These are phyloP conservation scores for Phalloptychus januarius DNA, from an alignment of 2,797 vertebrate genomes.

Conservation along the genomic window DNA sequence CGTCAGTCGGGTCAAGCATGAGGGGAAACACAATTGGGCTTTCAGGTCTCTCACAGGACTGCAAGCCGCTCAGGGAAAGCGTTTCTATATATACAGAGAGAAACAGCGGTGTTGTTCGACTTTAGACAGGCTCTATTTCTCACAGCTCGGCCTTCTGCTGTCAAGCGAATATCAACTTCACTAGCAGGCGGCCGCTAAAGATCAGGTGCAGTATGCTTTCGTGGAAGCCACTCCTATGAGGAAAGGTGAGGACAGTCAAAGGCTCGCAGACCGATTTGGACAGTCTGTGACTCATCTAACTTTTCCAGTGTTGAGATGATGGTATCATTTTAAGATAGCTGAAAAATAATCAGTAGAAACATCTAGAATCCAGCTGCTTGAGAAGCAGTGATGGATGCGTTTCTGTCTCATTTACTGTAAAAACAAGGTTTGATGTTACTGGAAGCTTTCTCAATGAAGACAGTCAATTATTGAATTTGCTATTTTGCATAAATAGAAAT, in stretches of 20 bases:
- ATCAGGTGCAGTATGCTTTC: constrained; percentile 49
- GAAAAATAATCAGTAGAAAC: neutral
- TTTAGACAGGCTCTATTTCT: constrained; percentile 36
- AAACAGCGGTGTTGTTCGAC: constrained; percentile 58
- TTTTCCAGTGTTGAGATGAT: neutral
- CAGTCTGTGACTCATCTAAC: neutral
- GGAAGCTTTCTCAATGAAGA: too few species aligned
- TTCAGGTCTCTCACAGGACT: constrained; percentile 57
- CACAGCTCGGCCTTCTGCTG: constrained; percentile 44
- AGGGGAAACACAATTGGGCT: constrained; percentile 20
- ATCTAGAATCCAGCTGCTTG: neutral
- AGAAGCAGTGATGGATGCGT: neutral
- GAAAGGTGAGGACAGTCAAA: constrained; percentile 26
- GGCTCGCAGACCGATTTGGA: constrained; percentile 8
- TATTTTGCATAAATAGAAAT: too few species aligned
- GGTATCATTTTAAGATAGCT: neutral
- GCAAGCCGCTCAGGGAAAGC: constrained; percentile 74
- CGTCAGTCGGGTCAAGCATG: constrained; percentile 33
- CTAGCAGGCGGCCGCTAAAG: constrained; percentile 5
- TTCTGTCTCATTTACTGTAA: too few species aligned
- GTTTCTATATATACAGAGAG: constrained; percentile 72
- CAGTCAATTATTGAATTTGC: too few species aligned
- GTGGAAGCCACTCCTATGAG: constrained; percentile 39
- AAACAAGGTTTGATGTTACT: too few species aligned
- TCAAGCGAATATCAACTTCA: constrained; percentile 46